Percentiles rank a stretch among this genome's conserved stretches.
Evolutionary conservation across 2,113 vertebrate genomes (phyloP).

Genomic region (Strix uralensis): DNA sequence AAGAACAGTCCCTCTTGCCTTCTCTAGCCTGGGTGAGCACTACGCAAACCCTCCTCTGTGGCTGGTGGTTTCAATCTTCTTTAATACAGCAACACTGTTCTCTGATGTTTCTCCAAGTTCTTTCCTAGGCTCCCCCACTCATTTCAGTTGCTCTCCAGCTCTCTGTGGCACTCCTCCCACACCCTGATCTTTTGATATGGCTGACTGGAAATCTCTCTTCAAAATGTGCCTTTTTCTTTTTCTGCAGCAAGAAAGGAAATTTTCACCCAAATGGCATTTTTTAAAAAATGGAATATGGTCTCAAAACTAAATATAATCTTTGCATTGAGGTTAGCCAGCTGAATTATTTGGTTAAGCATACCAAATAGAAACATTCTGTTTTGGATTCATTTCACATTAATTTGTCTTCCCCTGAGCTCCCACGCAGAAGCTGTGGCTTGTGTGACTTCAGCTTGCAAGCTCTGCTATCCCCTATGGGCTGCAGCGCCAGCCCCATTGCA

Average conservation of each 20-base stretch:
- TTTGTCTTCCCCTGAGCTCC: background rate
- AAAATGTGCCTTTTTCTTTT: background rate
- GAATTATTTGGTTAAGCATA: background rate
- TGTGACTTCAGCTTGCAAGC: background rate
- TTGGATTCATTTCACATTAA: background rate
- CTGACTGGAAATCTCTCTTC: constrained; percentile 23
- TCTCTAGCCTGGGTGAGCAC: background rate
- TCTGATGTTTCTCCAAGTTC: constrained; percentile 17
- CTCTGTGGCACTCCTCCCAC: constrained; percentile 43
- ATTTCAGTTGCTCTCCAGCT: background rate
- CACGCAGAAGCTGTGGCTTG: background rate
- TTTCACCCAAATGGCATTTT: background rate
- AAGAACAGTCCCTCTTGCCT: background rate
- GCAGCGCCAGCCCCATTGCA: background rate
- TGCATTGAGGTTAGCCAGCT: background rate
- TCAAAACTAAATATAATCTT: background rate
- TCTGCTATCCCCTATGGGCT: background rate
- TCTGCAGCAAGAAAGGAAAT: background rate
- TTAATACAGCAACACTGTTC: background rate
- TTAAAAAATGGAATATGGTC: background rate
- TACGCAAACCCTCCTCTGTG: background rate
- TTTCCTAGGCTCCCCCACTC: constrained; percentile 20
- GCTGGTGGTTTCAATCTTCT: background rate
- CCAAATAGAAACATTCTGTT: background rate
- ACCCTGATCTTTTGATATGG: constrained; percentile 16